Evolutionary conservation across 2,888 invertebrate genomes (phyloP).

Genomic region (Galeopsomyia nigrocyanea): DNA sequence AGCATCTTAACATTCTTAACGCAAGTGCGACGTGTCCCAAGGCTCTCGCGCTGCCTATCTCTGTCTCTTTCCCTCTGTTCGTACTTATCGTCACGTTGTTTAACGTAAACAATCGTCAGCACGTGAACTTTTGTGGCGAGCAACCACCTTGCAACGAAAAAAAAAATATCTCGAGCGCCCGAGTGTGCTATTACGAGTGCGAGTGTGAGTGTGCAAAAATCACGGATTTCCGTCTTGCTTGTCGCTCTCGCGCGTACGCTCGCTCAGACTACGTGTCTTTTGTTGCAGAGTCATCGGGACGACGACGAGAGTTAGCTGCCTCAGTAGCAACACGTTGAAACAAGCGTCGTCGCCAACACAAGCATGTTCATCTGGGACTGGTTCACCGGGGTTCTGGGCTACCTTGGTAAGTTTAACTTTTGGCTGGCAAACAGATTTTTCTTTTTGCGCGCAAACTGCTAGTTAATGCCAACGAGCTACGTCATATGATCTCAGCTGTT

Average conservation of each 20-base stretch:
- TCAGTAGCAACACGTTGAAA: slow-evolving; percentile 5
- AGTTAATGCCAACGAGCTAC: too few species aligned
- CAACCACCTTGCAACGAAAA: too few species aligned
- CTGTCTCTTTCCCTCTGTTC: too few species aligned
- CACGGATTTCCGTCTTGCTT: too few species aligned
- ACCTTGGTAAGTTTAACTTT: slow-evolving; percentile 81
- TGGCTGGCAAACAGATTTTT: background rate
- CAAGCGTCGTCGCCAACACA: slow-evolving; percentile 12
- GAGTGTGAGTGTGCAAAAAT: background rate
- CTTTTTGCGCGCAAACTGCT: too few species aligned
- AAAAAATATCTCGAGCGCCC: background rate
- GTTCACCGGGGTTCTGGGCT: slow-evolving; percentile 94
- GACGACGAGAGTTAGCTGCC: slow-evolving; percentile 11
- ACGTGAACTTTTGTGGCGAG: too few species aligned
- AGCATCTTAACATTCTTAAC: too few species aligned
- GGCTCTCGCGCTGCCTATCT: too few species aligned
- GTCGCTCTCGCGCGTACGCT: slow-evolving; percentile 12
- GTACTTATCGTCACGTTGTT: too few species aligned
- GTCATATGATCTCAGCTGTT: too few species aligned
- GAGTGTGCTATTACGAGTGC: background rate
- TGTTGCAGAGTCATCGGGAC: slow-evolving; percentile 66
- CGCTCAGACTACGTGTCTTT: slow-evolving; percentile 47
- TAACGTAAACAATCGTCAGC: too few species aligned
- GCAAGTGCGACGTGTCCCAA: too few species aligned
- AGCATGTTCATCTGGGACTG: slow-evolving; percentile 96